Base-by-base conservation (phyloP, 2,888 invertebrate species). In the Aromia moschata region DNA sequence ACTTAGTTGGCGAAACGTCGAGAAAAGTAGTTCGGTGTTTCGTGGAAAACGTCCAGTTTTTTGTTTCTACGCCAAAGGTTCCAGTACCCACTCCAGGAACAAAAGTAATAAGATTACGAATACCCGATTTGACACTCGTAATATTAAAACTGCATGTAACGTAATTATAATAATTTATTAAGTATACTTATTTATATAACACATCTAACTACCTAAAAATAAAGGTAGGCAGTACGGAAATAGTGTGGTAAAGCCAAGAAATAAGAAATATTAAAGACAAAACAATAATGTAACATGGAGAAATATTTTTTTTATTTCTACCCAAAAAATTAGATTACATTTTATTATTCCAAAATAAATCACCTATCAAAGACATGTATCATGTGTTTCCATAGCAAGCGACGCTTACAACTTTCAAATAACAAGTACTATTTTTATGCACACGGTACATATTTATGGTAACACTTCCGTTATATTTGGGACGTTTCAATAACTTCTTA, bases 151-250 rank as follows among this genome's bases (percentile, higher is more conserved):
- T 16, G 20, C 47, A 18, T 5, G 4, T 43, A 33, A 49, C 30
- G 37, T 33, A 56, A 36, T 55, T 30, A 40, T 51, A 77, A 77
- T 77, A 78, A 78, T 77, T 78, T 78, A 78, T 77, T 78, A 77
- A 73, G 75, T 76, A 74, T 76, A 73, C 69, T 69, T 72, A 74
- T 72, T 75, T 73, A 73, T 72, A 73, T 74, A 77, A 77, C 76
- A 77, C 76, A 76, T 72, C 71, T 68, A 76, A 73, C 71, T 72
- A 73, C 71, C 72, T 66, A 69, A 60, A 64, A 54, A 58, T 59
- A 51, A 64, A 63, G 66, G 68, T 70, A 70, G 66, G 70, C 68
- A 69, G 72, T 71, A 73, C 63, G 67, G 64, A 70, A 67, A 65
- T 31, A 53, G 37, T 44, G 60, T 60, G 53, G 56, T 60, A 57